These are phyloP conservation scores for Cataglyphis cursor DNA, from an alignment of 2,888 invertebrate genomes.

Conservation along the genomic window DNA sequence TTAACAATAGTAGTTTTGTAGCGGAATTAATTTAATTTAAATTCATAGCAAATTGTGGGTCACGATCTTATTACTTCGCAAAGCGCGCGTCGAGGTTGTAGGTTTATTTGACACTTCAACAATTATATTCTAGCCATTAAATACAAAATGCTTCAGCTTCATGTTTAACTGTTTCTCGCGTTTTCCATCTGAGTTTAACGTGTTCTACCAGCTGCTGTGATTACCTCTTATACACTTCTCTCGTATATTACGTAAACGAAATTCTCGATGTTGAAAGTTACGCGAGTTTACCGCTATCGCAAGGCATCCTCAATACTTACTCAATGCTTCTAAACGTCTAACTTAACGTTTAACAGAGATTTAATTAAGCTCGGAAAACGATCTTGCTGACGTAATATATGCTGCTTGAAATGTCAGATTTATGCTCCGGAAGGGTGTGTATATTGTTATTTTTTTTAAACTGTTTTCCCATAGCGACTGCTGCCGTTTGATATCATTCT, in stretches of 20 bases:
- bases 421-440: background rate
- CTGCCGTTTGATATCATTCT: background rate
- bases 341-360: constrained; percentile 41
- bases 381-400: constrained; percentile 20
- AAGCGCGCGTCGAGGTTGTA: background rate
- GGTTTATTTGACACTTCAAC: constrained; percentile 44
- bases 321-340: constrained; percentile 9
- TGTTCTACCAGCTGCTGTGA: constrained; percentile 47
- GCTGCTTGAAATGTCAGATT: constrained; percentile 25
- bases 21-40: constrained; percentile 29
- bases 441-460: constrained; percentile 31
- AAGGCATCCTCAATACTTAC: constrained; percentile 36
- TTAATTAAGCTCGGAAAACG: constrained; percentile 47
- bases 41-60: constrained; percentile 1
- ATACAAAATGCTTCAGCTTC: constrained; percentile 38
- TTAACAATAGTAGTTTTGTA: constrained; percentile 1
- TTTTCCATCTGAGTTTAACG: constrained; percentile 42
- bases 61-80: constrained; percentile 16
- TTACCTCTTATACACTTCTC: constrained; percentile 50
- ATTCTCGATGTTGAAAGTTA: constrained; percentile 40
- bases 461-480: background rate
- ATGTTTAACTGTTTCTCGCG: constrained; percentile 21
- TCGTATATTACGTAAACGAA: constrained; percentile 51
- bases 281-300: constrained; percentile 46
- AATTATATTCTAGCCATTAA: constrained; percentile 38